A percentile compares a stretch with the other conserved stretches of the same genome.
Evolutionary conservation across 2,113 vertebrate species (phyloP).

Genomic region (Plotosus lineatus): DNA sequence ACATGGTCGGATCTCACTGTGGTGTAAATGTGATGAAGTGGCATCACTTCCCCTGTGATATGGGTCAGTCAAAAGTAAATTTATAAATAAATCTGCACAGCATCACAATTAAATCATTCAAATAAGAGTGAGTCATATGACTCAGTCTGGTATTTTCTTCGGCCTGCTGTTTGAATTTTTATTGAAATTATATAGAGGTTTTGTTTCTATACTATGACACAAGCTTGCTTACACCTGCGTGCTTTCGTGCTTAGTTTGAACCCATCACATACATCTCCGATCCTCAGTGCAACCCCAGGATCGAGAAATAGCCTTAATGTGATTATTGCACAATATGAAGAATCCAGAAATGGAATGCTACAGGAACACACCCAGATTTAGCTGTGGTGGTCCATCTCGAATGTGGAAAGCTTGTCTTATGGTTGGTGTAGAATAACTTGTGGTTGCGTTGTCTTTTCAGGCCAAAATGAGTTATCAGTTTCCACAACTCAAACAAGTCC

Average conservation of each 20-base stretch:
- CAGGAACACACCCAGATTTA: background rate
- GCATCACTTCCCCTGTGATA: background rate
- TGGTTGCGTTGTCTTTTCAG: background rate
- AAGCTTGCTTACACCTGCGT: background rate
- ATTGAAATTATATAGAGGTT: background rate
- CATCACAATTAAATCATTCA: background rate
- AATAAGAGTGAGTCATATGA: background rate
- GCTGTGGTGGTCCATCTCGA: background rate
- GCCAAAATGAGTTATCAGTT: background rate
- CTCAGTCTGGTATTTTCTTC: background rate
- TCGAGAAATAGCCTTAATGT: background rate
- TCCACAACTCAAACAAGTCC: background rate
- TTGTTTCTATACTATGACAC: background rate
- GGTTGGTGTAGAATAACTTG: too few species aligned
- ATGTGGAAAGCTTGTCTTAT: too few species aligned
- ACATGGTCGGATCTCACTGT: background rate
- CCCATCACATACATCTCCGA: background rate
- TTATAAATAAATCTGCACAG: background rate
- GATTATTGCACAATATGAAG: slow-evolving; percentile 4
- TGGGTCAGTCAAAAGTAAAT: background rate
- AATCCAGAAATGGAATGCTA: slow-evolving; percentile 6
- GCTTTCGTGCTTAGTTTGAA: background rate
- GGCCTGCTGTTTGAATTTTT: background rate
- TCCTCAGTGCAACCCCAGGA: background rate
- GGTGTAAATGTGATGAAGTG: background rate